A percentile compares a stretch with the other conserved stretches of the same genome.
Conservation (phyloP, 2,797 vertebrate species). For the Gouania willdenowi region DNA sequence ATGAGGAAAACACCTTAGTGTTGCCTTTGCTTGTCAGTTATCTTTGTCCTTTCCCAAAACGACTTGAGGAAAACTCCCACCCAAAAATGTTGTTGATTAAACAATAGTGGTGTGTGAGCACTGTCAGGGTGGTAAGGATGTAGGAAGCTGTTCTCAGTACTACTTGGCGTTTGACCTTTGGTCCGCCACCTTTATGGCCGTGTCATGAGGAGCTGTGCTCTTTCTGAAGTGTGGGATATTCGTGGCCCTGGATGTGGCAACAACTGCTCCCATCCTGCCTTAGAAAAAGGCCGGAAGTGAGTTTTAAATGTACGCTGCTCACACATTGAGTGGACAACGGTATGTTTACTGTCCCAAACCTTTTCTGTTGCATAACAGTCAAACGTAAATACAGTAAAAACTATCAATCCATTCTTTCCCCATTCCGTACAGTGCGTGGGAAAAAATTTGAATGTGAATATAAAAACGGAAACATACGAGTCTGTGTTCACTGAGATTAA, state of each 20-base stretch:
- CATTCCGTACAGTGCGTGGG: too few relatives aligned
- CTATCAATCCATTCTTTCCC: slow-evolving; percentile 13
- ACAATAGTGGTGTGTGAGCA: slow-evolving; percentile 49
- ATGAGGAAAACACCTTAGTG: too few relatives aligned
- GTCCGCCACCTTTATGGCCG: slow-evolving; percentile 14
- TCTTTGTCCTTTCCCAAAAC: slow-evolving; percentile 46
- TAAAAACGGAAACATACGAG: too few relatives aligned
- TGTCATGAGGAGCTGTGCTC: slow-evolving; percentile 27
- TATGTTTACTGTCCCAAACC: slow-evolving; percentile 29
- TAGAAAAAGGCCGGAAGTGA: slow-evolving; percentile 66
- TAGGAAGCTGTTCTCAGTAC: slow-evolving; percentile 21
- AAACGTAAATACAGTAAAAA: slow-evolving; percentile 8
- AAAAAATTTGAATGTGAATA: too few relatives aligned
- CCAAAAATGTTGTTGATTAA: slow-evolving; percentile 34
- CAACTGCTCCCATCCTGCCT: slow-evolving; percentile 73
- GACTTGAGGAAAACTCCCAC: slow-evolving; percentile 34
- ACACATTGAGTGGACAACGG: slow-evolving; percentile 23
- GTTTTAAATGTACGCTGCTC: slow-evolving; percentile 26
- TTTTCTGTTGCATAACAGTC: slow-evolving; percentile 12
- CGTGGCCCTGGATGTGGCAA: slow-evolving; percentile 43
- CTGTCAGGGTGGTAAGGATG: slow-evolving; percentile 7
- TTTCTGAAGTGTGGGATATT: slow-evolving; percentile 64
- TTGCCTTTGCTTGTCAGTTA: slow-evolving; percentile 16
- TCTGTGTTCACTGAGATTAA: not conserved
- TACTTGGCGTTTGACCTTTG: too few relatives aligned